Evolutionary conservation across 2,113 vertebrate species (phyloP), one percentile per base, ranked within the genome.

Genomic region (Paratilapia polleni): DNA sequence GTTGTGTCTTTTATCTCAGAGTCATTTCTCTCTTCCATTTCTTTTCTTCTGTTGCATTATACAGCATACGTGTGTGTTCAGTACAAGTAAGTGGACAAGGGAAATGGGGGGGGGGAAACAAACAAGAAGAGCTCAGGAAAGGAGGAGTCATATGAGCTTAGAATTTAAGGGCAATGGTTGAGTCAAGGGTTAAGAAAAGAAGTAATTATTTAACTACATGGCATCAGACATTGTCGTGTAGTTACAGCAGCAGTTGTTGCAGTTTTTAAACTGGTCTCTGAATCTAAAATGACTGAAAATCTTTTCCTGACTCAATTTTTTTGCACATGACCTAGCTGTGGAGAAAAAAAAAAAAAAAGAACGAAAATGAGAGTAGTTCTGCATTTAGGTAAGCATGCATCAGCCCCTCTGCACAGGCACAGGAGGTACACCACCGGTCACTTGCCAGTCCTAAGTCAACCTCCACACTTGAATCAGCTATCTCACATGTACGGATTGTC

Each of bases 241-340:
- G 80, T 81, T 66, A 63, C 61, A 49, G 47, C 61, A 79, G 84
- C 66, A 76, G 26, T 56, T 41, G 41, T 38, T 63, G 15, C n/a
- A 9, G 82, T 66, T 68, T 80, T 28, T 74, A 78, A 59, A 81
- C 17, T 28, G 5, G 15, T 36, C 26, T 78, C 47, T 70, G 24
- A 64, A 73, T 68, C 43, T 4, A 68, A 76, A 78, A 81, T 60
- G 62, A 60, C 24, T n/a, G n/a, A n/a, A 70, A 28, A 81, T 43
- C 3, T 76, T 61, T 54, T 19, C n/a, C 28, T 47, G 22, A 20
- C 12, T 66, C 12, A 17, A 3, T 70, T 78, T 60, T 49, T 52
- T 63, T 58, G 47, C 68, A 43, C 20, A 43, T 28, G 15, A 28
- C n/a, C 47, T 15, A 59, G 13, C 38, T 56, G 36, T 76, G 10